These are phyloP conservation scores for Anabacerthia variegaticeps DNA, from an alignment of 2,797 vertebrate species.

Conservation along the genomic window DNA sequence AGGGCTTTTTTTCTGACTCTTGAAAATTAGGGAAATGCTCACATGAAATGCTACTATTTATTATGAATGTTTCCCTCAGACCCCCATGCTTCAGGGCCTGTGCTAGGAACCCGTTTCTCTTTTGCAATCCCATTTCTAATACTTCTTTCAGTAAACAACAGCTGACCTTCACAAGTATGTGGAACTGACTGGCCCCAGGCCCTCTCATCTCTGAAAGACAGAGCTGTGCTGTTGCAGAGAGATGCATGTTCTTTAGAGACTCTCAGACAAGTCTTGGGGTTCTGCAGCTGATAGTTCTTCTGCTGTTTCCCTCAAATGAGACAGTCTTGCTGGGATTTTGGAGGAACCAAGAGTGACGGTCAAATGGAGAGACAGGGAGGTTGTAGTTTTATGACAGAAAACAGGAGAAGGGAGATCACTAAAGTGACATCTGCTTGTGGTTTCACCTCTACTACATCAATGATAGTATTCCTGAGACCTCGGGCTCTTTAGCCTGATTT, in stretches of 20 bases:
- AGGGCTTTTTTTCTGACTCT: conserved; percentile 7
- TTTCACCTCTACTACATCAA: neutral
- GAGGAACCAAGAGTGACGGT: neutral
- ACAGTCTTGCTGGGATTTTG: neutral
- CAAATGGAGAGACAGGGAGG: neutral
- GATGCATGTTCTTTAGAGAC: neutral
- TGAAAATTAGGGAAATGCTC: neutral
- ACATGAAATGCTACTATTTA: neutral
- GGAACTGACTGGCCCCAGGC: neutral
- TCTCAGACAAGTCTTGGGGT: neutral
- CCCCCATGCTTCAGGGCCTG: neutral
- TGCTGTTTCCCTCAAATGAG: neutral
- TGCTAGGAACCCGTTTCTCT: neutral
- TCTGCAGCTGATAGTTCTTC: neutral
- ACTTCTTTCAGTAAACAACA: conserved; percentile 24
- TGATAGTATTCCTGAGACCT: neutral
- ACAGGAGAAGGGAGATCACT: neutral
- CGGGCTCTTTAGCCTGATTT: neutral
- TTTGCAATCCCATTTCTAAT: conserved; percentile 22
- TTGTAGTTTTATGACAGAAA: neutral
- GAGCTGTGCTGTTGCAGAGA: neutral
- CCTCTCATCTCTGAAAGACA: neutral
- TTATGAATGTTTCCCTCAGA: neutral
- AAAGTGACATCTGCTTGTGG: neutral
- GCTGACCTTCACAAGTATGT: neutral